Percentiles rank a stretch among this genome's conserved stretches.
These are phyloP conservation scores for Agrochola litura DNA, from an alignment of 2,888 invertebrate genomes.

Conservation along the genomic window DNA sequence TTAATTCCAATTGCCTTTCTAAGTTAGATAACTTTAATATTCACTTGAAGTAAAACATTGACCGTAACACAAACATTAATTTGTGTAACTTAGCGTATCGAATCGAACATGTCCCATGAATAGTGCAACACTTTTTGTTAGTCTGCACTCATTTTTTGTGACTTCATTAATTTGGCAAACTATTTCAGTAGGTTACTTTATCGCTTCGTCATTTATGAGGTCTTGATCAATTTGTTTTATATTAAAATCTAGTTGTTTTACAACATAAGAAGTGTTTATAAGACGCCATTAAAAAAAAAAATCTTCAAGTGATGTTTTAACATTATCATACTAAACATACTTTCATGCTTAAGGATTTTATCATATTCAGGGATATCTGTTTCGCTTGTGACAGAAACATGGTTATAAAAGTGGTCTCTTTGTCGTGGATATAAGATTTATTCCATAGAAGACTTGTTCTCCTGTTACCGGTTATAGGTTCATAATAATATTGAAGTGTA, in stretches of 20 bases:
- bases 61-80: constrained; percentile 56
- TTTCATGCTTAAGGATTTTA: not conserved
- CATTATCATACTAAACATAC: not conserved
- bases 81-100: constrained; percentile 60
- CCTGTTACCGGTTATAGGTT: not conserved
- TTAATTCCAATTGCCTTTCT: constrained; percentile 1
- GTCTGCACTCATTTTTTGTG: constrained; percentile 53
- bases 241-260: not conserved
- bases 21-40: constrained; percentile 29
- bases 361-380: too few relatives aligned
- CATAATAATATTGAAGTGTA: not conserved
- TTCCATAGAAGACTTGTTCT: not conserved
- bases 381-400: constrained; percentile 1
- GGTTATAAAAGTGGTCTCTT: not conserved
- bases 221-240: constrained; percentile 1
- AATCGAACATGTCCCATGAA: constrained; percentile 62
- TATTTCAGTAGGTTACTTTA: constrained; percentile 45
- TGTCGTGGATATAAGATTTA: constrained; percentile 3
- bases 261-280: not conserved
- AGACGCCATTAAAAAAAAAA: not conserved
- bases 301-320: not conserved
- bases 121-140: constrained; percentile 57
- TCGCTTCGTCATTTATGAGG: constrained; percentile 1
- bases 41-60: constrained; percentile 29
- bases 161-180: constrained; percentile 51